Evolutionary conservation across 2,113 vertebrate species (phyloP).

Genomic region (Desmodus rotundus): DNA sequence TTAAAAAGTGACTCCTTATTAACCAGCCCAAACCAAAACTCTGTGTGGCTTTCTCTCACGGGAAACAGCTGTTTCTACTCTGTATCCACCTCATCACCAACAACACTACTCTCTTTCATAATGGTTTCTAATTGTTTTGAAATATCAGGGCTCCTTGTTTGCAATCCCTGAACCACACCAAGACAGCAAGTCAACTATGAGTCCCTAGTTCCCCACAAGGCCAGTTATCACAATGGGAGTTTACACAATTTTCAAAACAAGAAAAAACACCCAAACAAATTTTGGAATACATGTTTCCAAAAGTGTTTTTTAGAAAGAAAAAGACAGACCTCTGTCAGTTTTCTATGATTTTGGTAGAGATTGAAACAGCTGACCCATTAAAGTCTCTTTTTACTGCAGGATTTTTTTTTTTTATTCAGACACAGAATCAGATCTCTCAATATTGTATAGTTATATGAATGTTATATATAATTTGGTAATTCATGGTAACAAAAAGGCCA

Average conservation of each 20-base stretch:
- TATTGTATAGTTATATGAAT: background rate
- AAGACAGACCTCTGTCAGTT: background rate
- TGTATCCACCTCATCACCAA: background rate
- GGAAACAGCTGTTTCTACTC: background rate
- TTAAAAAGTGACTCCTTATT: background rate
- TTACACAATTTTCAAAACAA: constrained; percentile 18
- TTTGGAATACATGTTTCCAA: background rate
- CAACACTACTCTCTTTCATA: background rate
- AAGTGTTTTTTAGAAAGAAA: background rate
- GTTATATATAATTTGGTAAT: constrained; percentile 2
- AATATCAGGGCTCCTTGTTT: background rate
- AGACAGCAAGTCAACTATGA: background rate
- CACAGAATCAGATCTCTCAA: background rate
- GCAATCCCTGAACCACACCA: background rate
- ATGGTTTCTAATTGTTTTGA: background rate
- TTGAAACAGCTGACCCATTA: background rate
- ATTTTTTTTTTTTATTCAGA: background rate
- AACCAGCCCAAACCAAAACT: background rate
- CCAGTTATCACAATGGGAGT: background rate
- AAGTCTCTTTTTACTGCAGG: background rate
- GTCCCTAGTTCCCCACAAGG: background rate
- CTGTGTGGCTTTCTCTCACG: background rate
- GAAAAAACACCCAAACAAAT: background rate
- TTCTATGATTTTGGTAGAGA: background rate
- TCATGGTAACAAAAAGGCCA: background rate